Evolutionary conservation across 2,888 invertebrate genomes (phyloP).

Genomic region (Eurois occulta): DNA sequence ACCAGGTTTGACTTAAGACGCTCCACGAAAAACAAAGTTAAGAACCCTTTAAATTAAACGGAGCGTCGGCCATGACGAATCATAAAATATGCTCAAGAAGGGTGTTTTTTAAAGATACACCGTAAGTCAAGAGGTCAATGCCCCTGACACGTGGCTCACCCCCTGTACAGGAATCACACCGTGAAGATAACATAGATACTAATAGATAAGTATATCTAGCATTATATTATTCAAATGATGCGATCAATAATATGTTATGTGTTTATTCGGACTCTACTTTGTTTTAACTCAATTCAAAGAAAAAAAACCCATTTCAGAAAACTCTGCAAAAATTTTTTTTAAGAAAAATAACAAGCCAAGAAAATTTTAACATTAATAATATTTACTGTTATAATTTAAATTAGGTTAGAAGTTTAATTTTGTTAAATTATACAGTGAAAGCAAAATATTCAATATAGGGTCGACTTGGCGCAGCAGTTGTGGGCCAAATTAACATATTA

Average conservation of each 20-base stretch:
- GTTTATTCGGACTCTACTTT: not conserved
- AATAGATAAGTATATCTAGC: conserved; percentile 23
- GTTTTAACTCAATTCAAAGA: not conserved
- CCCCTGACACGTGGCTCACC: conserved; percentile 43
- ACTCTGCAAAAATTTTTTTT: not conserved
- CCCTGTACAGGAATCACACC: conserved; percentile 27
- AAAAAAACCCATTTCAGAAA: not conserved
- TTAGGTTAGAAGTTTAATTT: conserved; percentile 73
- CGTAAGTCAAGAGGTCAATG: conserved; percentile 24
- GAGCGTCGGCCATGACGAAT: not conserved
- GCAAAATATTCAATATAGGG: conserved; percentile 84
- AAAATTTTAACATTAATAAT: conserved; percentile 33
- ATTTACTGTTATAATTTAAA: conserved; percentile 53
- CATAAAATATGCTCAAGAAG: not conserved
- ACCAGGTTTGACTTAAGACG: not conserved
- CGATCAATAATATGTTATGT: conserved; percentile 18
- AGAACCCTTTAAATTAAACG: not conserved
- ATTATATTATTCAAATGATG: not conserved
- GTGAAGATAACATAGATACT: conserved; percentile 43
- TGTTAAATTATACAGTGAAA: conserved; percentile 80
- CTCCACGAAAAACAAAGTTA: not conserved
- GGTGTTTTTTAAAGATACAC: conserved; percentile 14
- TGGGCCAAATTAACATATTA: conserved; percentile 83
- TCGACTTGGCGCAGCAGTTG: conserved; percentile 75
- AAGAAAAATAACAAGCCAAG: conserved; percentile 7